Evolutionary conservation across 2,797 vertebrate genomes (phyloP).

Genomic region (Phoeniculus purpureus): DNA sequence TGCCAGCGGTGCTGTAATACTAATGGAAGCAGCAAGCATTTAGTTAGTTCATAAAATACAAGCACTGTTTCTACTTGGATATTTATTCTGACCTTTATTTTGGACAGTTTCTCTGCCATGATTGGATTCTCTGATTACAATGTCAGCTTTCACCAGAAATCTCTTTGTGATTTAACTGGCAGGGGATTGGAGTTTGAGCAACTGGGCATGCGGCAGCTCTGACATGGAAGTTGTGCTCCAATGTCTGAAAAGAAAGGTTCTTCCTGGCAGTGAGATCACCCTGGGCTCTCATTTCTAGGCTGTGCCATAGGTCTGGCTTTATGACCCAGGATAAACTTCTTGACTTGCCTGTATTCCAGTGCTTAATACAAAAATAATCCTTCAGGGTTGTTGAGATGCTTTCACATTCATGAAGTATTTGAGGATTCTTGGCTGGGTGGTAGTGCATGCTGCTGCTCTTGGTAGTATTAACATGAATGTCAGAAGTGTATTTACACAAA

Average conservation of each 20-base stretch:
- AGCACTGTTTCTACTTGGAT: conserved; percentile 26
- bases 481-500: neutral
- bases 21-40: conserved; percentile 52
- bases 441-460: neutral
- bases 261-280: neutral
- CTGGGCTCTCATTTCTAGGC: neutral
- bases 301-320: neutral
- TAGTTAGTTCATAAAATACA: conserved; percentile 54
- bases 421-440: neutral
- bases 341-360: neutral
- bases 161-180: conserved; percentile 15
- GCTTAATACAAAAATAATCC: neutral
- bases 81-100: conserved; percentile 63
- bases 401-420: neutral
- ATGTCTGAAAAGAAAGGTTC: neutral
- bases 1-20: neutral
- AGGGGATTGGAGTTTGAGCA: neutral
- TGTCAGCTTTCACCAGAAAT: conserved; percentile 52
- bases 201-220: neutral
- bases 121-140: conserved; percentile 49
- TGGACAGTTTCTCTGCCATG: conserved; percentile 46
- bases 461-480: neutral
- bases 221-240: neutral
- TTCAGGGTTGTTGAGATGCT: conserved; percentile 1
- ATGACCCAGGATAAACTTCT: neutral